Conservation (phyloP, 64 coral and sea anemone genomes). For the Porites australiensis region DNA sequence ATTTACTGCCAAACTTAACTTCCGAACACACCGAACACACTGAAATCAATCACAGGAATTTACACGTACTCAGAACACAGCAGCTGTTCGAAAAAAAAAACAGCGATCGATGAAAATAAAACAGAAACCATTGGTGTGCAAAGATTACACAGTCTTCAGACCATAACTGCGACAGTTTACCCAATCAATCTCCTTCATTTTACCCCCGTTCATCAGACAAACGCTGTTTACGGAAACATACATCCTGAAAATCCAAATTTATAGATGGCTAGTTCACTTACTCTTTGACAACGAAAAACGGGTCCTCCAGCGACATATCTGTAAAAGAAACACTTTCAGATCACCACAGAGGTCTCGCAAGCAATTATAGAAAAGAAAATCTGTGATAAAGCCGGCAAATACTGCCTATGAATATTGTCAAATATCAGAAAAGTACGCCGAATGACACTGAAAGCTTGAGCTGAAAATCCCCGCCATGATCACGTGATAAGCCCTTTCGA, state of each 20-base stretch:
- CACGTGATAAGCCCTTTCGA: neutral
- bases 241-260: neutral
- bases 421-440: neutral
- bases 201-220: too few relatives aligned
- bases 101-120: too few relatives aligned
- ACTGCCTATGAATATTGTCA: constrained; percentile 6
- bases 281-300: constrained; percentile 86
- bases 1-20: too few relatives aligned
- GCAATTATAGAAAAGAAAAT: neutral
- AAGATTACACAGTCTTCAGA: neutral
- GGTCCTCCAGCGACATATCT: constrained; percentile 83
- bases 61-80: too few relatives aligned
- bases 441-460: neutral
- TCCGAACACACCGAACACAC: too few relatives aligned
- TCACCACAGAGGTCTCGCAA: neutral
- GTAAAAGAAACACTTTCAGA: neutral
- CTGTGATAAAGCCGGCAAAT: neutral
- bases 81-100: too few relatives aligned
- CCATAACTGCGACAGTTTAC: neutral
- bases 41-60: too few relatives aligned
- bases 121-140: neutral
- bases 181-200: neutral
- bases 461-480: constrained; percentile 43
- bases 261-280: constrained; percentile 55
- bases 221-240: neutral